phyloP scores from a whole-genome alignment of 1,140 invertebrate species.

The Saxidomus purpurata region DNA sequence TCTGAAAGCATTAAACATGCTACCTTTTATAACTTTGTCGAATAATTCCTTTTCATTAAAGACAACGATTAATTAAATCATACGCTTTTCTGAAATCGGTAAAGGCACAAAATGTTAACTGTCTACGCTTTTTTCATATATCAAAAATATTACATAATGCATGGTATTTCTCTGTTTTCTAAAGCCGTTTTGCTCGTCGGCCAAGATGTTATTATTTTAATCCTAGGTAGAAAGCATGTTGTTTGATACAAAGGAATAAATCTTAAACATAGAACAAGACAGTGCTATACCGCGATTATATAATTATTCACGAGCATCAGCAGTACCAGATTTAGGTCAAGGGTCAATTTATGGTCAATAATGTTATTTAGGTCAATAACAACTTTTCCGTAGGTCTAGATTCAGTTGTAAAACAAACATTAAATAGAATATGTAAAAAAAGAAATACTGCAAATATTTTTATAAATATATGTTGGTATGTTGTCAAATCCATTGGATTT shows the following conservation, averaged over 20 bases:
- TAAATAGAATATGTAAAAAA: background rate
- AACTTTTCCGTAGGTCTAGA: conserved; percentile 23
- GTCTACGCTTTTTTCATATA: conserved; percentile 45
- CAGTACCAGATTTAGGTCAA: conserved; percentile 28
- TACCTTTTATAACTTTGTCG: conserved; percentile 25
- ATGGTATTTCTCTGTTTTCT: too few species aligned
- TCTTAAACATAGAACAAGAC: conserved; percentile 45
- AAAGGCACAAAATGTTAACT: conserved; percentile 56
- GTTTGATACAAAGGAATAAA: conserved; percentile 70
- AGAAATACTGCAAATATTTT: too few species aligned
- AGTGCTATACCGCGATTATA: conserved; percentile 61
- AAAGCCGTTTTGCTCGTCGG: too few species aligned
- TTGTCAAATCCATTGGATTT: too few species aligned
- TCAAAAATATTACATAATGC: conserved; percentile 69
- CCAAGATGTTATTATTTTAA: conserved; percentile 52
- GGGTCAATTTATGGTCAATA: too few species aligned
- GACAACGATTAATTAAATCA: too few species aligned
- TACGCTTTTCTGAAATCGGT: too few species aligned
- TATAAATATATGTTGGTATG: too few species aligned
- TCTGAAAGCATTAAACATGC: too few species aligned
- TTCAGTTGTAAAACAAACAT: background rate
- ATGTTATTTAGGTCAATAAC: too few species aligned
- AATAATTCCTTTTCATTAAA: conserved; percentile 66
- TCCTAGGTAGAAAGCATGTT: conserved; percentile 46
- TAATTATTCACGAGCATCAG: conserved; percentile 4